Evolutionary conservation across 2,797 vertebrate genomes (phyloP).

Genomic region (Sebastes diaconus): DNA sequence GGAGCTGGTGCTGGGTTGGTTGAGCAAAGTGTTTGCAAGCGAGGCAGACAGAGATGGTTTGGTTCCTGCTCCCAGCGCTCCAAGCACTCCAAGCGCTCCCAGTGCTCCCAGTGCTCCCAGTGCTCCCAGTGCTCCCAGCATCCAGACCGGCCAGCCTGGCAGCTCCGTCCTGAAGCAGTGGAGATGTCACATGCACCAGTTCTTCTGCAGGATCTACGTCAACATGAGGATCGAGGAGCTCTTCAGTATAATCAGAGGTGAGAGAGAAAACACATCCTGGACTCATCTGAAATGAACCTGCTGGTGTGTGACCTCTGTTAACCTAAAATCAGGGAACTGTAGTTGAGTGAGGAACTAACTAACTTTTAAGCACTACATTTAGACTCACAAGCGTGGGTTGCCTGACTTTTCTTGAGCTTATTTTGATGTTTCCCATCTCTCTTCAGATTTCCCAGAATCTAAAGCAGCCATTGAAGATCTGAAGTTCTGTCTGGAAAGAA

Average conservation of each 20-base stretch:
- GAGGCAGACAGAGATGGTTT: slow-evolving; percentile 65
- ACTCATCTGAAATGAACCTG: not conserved
- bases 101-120: slow-evolving; percentile 55
- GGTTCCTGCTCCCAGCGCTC: not conserved
- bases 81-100: slow-evolving; percentile 19
- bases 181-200: slow-evolving; percentile 95
- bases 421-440: not conserved
- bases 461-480: slow-evolving; percentile 96
- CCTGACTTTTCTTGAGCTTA: not conserved
- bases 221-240: slow-evolving; percentile 97
- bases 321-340: not conserved
- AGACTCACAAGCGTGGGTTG: not conserved
- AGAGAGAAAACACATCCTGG: too few species aligned
- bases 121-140: slow-evolving; percentile 44
- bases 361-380: not conserved
- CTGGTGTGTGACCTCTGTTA: not conserved
- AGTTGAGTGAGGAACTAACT: not conserved
- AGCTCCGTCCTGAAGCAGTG: slow-evolving; percentile 88
- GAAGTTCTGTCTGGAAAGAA: slow-evolving; percentile 95
- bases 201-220: slow-evolving; percentile 95
- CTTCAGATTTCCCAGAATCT: slow-evolving; percentile 95
- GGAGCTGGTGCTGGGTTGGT: slow-evolving; percentile 94
- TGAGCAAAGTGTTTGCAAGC: slow-evolving; percentile 90
- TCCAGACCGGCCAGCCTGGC: slow-evolving; percentile 18
- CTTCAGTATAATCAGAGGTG: slow-evolving; percentile 95